Conservation (phyloP, 2,797 vertebrate genomes). For the Tokudaia muenninki region DNA sequence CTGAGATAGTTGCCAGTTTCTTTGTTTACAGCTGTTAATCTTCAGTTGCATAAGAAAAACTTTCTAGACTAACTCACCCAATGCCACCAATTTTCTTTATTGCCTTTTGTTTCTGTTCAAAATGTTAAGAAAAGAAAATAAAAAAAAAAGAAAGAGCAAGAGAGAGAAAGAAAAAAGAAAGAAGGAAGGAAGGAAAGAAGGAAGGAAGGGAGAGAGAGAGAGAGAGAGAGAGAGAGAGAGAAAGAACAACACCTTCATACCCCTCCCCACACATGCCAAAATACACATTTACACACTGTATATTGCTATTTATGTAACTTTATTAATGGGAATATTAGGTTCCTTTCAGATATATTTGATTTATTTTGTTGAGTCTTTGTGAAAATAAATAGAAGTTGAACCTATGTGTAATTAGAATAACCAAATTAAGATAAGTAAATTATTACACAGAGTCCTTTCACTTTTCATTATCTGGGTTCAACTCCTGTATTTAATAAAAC, state of each 20-base stretch:
- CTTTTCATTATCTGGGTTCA: background rate
- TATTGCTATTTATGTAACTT: conserved; percentile 38
- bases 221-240: too few species aligned
- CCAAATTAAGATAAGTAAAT: background rate
- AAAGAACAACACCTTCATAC: too few species aligned
- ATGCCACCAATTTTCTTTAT: conserved; percentile 39
- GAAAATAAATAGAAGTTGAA: background rate
- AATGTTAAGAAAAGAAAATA: conserved; percentile 9
- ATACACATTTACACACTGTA: background rate
- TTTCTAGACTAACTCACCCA: conserved; percentile 13
- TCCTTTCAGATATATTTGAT: background rate
- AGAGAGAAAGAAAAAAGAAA: too few species aligned
- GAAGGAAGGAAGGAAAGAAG: too few species aligned
- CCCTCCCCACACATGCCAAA: too few species aligned
- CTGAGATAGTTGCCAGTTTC: conserved; percentile 18
- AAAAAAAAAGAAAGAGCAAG: too few species aligned
- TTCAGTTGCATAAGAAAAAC: conserved; percentile 13
- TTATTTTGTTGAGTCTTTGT: background rate
- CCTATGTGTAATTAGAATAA: background rate
- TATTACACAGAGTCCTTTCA: background rate
- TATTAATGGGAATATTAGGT: background rate
- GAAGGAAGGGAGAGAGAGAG: too few species aligned
- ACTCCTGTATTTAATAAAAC: background rate
- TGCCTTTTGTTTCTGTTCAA: conserved; percentile 60
- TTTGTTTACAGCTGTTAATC: conserved; percentile 56